These are phyloP conservation scores for Eristalinus aeneus DNA, from an alignment of 2,888 invertebrate genomes.

Conservation along the genomic window DNA sequence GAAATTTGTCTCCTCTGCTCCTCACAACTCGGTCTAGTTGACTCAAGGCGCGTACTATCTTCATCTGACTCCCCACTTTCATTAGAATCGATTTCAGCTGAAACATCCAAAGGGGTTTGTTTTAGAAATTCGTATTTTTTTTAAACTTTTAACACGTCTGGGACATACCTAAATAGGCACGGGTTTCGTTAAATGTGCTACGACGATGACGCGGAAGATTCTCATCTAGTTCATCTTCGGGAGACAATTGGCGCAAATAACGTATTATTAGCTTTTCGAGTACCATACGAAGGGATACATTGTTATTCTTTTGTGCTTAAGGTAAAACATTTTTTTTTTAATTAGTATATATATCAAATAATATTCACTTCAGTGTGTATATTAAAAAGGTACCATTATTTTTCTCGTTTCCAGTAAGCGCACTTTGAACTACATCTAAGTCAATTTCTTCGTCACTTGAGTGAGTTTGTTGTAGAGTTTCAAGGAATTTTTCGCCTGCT, in stretches of 20 bases:
- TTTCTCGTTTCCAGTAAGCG: conserved; percentile 5
- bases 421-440: conserved; percentile 38
- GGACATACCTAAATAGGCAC: conserved; percentile 8
- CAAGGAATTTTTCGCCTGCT: conserved; percentile 73
- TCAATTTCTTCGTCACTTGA: conserved; percentile 61
- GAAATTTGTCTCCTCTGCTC: conserved; percentile 71
- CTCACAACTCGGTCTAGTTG: conserved; percentile 47
- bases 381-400: neutral
- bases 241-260: conserved; percentile 73
- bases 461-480: conserved; percentile 72
- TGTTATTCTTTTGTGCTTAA: conserved; percentile 59
- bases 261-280: conserved; percentile 73
- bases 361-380: neutral
- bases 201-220: conserved; percentile 45
- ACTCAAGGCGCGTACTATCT: conserved; percentile 37
- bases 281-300: conserved; percentile 70
- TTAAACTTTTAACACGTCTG: neutral
- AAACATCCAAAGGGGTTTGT: neutral
- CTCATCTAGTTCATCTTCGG: conserved; percentile 63
- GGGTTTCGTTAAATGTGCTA: neutral
- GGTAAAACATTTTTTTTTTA: neutral
- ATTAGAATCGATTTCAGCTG: conserved; percentile 36
- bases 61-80: conserved; percentile 5
- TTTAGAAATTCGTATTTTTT: neutral
- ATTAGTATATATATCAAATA: neutral